Percentiles rank a stretch among this genome's conserved stretches.
Conservation (phyloP, 2,888 invertebrate species). For the Dolomedes plantarius region DNA sequence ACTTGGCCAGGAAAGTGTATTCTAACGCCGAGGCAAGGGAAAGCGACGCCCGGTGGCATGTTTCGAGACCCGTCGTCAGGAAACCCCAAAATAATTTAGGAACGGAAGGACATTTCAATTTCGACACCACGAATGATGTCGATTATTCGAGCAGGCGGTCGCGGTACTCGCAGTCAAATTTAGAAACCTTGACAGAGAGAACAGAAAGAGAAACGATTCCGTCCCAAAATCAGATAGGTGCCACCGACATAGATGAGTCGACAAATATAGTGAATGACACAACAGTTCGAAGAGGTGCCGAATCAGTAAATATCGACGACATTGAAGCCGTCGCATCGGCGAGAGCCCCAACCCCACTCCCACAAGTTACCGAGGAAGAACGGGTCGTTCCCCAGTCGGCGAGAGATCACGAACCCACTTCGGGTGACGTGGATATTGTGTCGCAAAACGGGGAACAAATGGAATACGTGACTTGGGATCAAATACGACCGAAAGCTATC, state of each 20-base stretch:
- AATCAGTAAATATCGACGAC: no score
- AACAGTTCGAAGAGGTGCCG: no score
- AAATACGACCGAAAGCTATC: conserved; percentile 66
- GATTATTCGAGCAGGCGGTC: conserved; percentile 21
- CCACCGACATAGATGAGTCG: no score
- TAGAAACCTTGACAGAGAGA: conserved; percentile 32
- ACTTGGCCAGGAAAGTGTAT: not conserved
- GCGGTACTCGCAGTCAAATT: not conserved
- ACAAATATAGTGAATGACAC: no score
- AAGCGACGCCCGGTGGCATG: conserved; percentile 29
- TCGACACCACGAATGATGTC: conserved; percentile 35
- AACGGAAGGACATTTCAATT: conserved; percentile 59
- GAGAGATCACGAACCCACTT: no score
- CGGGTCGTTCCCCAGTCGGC: no score
- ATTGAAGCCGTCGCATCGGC: no score
- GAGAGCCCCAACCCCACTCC: no score
- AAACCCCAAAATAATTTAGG: conserved; percentile 68
- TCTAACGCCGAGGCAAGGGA: conserved; percentile 1
- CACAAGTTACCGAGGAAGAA: no score
- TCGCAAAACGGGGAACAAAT: not conserved
- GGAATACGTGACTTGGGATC: conserved; percentile 63
- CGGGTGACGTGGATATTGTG: no score
- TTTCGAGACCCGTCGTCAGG: conserved; percentile 16
- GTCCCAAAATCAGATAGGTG: not conserved
- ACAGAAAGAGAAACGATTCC: not conserved